Evolutionary conservation across 2,888 invertebrate genomes (phyloP), one percentile per base, ranked within the genome.

Genomic region (Temnothorax rugatulus): DNA sequence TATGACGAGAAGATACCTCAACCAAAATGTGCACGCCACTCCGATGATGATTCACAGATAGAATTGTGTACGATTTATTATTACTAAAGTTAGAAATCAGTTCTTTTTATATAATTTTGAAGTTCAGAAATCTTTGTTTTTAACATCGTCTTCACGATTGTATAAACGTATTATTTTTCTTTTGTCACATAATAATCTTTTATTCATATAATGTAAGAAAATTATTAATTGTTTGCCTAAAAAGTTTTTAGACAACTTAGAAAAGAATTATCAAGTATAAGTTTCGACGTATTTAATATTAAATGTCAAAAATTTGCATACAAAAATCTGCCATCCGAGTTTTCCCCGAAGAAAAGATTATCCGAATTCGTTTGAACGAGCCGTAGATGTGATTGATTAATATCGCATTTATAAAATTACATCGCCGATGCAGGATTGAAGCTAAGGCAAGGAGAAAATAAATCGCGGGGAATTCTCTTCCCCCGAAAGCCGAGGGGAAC

Each of bases 151-250:
- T 34, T 50, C n/a, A n/a, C 0, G 9, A 21, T 4, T 21, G 5
- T n/a, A 50, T n/a, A 50, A 69, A 7, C 34, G 29, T 29, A 29
- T 69, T n/a, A 41, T 21, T 64, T 64, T 41, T 41, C n/a, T 63
- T 34, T 63, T 61, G 9, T 34, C 34, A n/a, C 18, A 29, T 29
- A 47, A 47, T 5, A 13, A 47, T 47, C 2, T 68, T 25, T 68
- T 47, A 18, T 29, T 47, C 4, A 66, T 41, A 64, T 41, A 25
- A 44, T 4, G 47, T 61, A 61, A 61, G 9, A n/a, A 52, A 52
- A 52, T n/a, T n/a, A 52, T 52, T 38, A 25, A 25, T 18, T 68
- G 15, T 47, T 50, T 47, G 2, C 4, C 38, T 21, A 21, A 15
- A 21, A n/a, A 69, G 5, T 3, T 50, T n/a, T 68, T 9, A 64